Conservation (phyloP, 2,113 vertebrate species). For the Cyanoderma ruficeps region DNA sequence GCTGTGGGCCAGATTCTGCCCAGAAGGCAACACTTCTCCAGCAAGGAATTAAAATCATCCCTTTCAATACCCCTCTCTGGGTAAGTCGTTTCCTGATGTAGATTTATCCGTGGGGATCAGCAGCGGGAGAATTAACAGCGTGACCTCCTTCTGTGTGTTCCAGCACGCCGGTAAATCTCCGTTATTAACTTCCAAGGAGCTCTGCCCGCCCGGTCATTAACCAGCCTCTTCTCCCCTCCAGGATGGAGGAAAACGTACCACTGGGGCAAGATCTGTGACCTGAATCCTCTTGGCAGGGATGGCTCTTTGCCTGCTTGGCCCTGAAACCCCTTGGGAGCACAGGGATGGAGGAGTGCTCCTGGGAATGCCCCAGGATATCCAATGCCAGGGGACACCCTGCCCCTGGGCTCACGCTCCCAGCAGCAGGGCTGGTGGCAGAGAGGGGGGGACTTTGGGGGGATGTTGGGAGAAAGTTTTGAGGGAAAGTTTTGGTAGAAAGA, state of each 20-base stretch:
- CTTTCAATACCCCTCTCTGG: neutral
- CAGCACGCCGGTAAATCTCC: neutral
- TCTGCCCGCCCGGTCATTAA: neutral
- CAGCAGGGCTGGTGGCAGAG: no score
- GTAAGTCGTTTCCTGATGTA: neutral
- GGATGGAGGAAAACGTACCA: neutral
- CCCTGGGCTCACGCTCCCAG: accelerated
- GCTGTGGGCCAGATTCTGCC: neutral
- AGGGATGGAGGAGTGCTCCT: accelerated
- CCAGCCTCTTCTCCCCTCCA: accelerated
- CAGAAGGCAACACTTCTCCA: neutral
- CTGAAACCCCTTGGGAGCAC: neutral
- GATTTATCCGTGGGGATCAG: slow-evolving; percentile 42
- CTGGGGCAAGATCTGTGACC: neutral
- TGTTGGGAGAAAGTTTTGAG: neutral
- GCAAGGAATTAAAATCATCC: neutral
- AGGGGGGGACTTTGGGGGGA: accelerated
- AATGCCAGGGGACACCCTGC: accelerated
- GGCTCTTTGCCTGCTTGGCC: neutral
- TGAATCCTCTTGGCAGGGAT: accelerated
- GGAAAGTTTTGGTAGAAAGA: neutral
- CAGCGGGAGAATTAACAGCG: neutral
- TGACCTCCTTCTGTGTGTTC: slow-evolving; percentile 1
- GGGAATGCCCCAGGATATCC: neutral
- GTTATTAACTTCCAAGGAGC: neutral